phyloP scores from a whole-genome alignment of 2,888 invertebrate genomes.

The Coremacera marginata region DNA sequence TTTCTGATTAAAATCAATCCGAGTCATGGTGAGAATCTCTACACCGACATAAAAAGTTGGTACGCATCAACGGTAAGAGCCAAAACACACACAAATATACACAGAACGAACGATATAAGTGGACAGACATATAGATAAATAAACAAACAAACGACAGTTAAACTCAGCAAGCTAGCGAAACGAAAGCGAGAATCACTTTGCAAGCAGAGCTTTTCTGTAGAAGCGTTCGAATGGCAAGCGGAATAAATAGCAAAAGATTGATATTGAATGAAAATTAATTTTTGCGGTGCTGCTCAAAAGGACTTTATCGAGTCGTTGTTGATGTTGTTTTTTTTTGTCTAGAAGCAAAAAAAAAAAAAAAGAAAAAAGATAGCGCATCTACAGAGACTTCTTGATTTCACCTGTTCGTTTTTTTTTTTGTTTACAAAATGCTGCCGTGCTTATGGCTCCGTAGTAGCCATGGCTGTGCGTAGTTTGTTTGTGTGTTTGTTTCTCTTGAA shows the following conservation, averaged over 20 bases:
- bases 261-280: slow-evolving; percentile 60
- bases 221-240: background rate
- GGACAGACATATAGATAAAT: background rate
- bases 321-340: background rate
- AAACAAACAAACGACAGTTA: too few relatives aligned
- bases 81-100: background rate
- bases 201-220: too few relatives aligned
- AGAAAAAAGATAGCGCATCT: background rate
- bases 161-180: slow-evolving; percentile 5
- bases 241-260: slow-evolving; percentile 19
- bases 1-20: slow-evolving; percentile 64
- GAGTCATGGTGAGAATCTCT: too few relatives aligned
- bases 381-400: background rate
- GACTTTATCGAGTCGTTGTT: background rate
- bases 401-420: background rate
- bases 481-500: background rate
- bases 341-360: background rate
- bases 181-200: too few relatives aligned
- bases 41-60: too few relatives aligned
- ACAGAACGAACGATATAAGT: background rate
- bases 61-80: too few relatives aligned
- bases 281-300: slow-evolving; percentile 50
- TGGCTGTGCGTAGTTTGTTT: background rate
- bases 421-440: background rate
- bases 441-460: background rate